Evolutionary conservation across 2,797 vertebrate genomes (phyloP), one percentile per base, ranked within the genome.

Genomic region (Sebastes hubbsi): DNA sequence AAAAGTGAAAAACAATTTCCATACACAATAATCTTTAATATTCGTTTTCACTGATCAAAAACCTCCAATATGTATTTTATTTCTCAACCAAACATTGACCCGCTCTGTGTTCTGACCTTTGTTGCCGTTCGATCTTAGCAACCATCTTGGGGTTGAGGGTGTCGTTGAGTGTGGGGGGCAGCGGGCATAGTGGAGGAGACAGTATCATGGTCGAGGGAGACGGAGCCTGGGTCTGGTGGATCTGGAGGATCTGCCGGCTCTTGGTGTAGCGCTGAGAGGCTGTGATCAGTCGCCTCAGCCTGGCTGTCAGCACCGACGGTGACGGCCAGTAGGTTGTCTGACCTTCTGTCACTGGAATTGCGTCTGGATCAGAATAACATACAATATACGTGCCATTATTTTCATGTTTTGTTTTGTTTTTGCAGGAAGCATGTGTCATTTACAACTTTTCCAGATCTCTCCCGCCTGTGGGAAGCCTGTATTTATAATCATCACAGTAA

Each of bases 121-220:
- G 99, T 64, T 99, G 99, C 36, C 98, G 97, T 95, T 99, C 98
- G 85, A 99, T 98, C 92, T 99, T 99, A 65, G 99, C 99, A 70
- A 96, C 99, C 93, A 99, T 97, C 95, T 99, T 99, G 63, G 98
- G 98, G 87, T 97, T 99, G 70, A 99, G 89, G 56, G 95, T 94
- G 89, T 99, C 97, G 38, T 95, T 96, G 75, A 97, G 95, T 0
- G 95, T 93, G 68, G 97, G 94, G 20, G 97, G 97, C 89, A 97
- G 94, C 2, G 96, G 91, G 73, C 88, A 96, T 59, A 97, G 90
- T 6, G 97, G 96, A 30, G 97, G 74, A 22, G 96, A 91, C 65
- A 94, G 85, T 16, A 90, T 70, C 90, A 96, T 95, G 29, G 95
- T 3, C 38, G 95, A 96, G 52, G 96, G 97, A 75, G 96, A 38